Conservation (phyloP, 2,888 invertebrate species). For the Gryllus longicercus region DNA sequence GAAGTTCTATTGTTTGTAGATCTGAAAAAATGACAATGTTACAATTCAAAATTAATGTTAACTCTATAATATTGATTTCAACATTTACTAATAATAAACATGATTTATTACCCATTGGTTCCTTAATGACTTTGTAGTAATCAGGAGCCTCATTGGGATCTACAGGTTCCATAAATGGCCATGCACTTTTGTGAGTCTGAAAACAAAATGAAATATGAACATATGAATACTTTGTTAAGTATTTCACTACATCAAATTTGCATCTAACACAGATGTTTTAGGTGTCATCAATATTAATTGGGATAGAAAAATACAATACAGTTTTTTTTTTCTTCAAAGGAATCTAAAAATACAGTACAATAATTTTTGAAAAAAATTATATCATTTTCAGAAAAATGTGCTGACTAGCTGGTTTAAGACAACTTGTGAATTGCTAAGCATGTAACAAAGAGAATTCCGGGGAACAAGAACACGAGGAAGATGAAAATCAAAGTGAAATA, state of each 20-base stretch:
- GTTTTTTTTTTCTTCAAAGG: no score
- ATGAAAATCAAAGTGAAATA: no score
- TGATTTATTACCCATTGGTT: conserved; percentile 80
- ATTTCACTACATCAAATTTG: background rate
- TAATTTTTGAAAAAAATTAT: no score
- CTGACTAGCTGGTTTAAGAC: no score
- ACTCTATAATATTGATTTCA: background rate
- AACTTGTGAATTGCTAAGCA: no score
- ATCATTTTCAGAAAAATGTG: no score
- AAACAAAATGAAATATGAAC: conserved; percentile 36
- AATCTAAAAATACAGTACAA: no score
- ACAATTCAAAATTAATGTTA: background rate
- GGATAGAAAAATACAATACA: no score
- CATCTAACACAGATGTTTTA: background rate
- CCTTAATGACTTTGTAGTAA: conserved; percentile 92
- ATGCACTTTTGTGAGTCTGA: conserved; percentile 89
- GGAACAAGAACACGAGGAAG: no score
- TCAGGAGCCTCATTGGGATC: conserved; percentile 94
- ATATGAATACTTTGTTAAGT: background rate
- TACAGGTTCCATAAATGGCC: conserved; percentile 98
- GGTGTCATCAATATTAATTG: no score
- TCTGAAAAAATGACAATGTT: conserved; percentile 58
- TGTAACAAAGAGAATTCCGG: no score
- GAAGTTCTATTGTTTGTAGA: conserved; percentile 85
- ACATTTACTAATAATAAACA: background rate